Base-by-base conservation (phyloP, 1,140 invertebrate genomes). In the Drosophila gunungcola region DNA sequence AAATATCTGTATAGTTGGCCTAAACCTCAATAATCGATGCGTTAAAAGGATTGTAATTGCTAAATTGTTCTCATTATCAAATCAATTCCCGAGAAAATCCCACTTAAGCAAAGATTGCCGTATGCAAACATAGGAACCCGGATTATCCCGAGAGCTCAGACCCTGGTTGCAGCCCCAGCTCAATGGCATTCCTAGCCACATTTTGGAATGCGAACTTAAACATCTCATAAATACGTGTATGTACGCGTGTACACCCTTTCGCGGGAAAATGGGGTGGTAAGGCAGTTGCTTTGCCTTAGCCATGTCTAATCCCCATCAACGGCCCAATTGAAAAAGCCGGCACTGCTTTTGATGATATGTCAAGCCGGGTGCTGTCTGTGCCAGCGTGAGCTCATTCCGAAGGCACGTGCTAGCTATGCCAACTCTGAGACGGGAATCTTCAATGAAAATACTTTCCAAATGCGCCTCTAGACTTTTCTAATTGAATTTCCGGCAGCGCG, bases 321-420 rank as follows among this genome's bases (percentile, higher is more conserved):
- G 60, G 49, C 25, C 29, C 62, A 79, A 76, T 69, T 83, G 51
- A 54, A 69, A 54, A 69, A 38, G 61, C 67, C 73, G 54, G 61
- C 62, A 82, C 82, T 88, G 64, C 46, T 76, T 79, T 83, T 79
- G 75, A 73, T 67, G 82, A 70, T 72, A 86, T 79, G 82, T 75
- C 75, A 86, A 76, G 69, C 57, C 52, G 61, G 51, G 64, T 25
- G 55, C 63, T 65, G 64, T 49, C 48, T 49, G 56, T 57, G 41
- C 62, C 70, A 49, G 57, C 45, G 42, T 57, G 60, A 46, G 56
- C 52, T 49, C 41, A 39, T 42, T 45, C 34, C 25, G 46, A 38
- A 41, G 41, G 45, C 61, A 55, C 55, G 72, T 74, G 61, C 42
- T 74, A 42, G 61, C 49, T 74, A 42, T 36, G 51, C 46, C 41